Conservation (phyloP, 1,140 invertebrate genomes). For the Adelges cooleyi region DNA sequence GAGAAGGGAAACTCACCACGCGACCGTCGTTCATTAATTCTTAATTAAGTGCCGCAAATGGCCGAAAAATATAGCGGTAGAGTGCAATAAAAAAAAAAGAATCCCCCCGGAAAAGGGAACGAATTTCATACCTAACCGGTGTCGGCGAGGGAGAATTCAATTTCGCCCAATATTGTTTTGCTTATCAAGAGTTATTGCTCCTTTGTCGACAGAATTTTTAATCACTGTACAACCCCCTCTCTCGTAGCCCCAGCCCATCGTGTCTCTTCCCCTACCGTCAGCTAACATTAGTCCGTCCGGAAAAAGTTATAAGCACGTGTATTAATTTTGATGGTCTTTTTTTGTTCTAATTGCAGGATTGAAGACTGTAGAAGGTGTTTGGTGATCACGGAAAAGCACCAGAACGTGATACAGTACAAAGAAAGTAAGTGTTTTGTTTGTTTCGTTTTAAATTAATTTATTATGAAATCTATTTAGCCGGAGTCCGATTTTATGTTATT, state of each 20-base stretch:
- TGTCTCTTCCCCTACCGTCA: neutral
- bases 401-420: constrained; percentile 88
- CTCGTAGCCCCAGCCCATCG: no score
- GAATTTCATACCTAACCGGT: neutral
- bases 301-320: neutral
- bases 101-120: neutral
- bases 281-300: neutral
- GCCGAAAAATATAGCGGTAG: neutral
- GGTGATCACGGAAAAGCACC: constrained; percentile 83
- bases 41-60: constrained; percentile 3
- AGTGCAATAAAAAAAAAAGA: neutral
- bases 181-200: constrained; percentile 15
- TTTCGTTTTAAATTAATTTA: constrained; percentile 5
- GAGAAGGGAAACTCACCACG: neutral
- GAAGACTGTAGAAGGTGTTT: constrained; percentile 68
- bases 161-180: constrained; percentile 15
- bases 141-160: constrained; percentile 2
- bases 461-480: neutral
- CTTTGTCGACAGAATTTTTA: constrained; percentile 18
- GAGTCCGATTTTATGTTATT: neutral
- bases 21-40: constrained; percentile 15
- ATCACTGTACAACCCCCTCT: neutral
- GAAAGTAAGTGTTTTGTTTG: constrained; percentile 65
- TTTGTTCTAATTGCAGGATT: constrained; percentile 40
- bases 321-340: no score